A percentile compares a stretch with the other conserved stretches of the same genome.
Conservation (phyloP, 2,797 vertebrate genomes). For the Ambastaia sidthimunki region DNA sequence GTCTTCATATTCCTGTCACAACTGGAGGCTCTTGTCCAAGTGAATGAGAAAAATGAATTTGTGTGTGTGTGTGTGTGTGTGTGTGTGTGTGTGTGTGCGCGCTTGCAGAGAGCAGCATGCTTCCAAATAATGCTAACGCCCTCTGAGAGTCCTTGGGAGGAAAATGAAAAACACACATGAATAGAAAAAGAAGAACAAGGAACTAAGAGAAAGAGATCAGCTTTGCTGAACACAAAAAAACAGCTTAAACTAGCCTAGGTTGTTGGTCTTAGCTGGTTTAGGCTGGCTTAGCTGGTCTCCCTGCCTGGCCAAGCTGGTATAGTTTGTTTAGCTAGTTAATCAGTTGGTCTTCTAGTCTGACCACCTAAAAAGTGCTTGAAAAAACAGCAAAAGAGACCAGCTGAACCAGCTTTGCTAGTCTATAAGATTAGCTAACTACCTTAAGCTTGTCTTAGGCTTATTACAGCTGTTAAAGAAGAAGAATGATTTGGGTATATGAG, state of each 20-base stretch:
- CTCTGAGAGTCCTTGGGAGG: slow-evolving; percentile 29
- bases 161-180: slow-evolving; percentile 33
- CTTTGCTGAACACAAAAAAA: not conserved
- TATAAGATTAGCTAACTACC: not conserved
- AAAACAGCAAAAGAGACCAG: not conserved
- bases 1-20: slow-evolving; percentile 40
- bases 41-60: slow-evolving; percentile 26
- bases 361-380: not conserved
- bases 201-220: slow-evolving; percentile 4
- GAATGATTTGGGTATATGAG: not conserved
- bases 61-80: too few relatives aligned
- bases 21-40: slow-evolving; percentile 29
- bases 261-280: not conserved
- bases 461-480: not conserved
- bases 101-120: not conserved
- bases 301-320: not conserved
- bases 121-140: slow-evolving; percentile 23
- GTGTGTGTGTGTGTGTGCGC: slow-evolving; percentile 2
- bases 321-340: not conserved
- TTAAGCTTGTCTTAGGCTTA: not conserved
- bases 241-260: not conserved
- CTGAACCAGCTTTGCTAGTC: not conserved
- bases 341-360: not conserved
- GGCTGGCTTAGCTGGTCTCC: not conserved
- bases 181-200: not conserved